Conservation (phyloP, 2,797 vertebrate genomes). For the Eidolon dupreanum region DNA sequence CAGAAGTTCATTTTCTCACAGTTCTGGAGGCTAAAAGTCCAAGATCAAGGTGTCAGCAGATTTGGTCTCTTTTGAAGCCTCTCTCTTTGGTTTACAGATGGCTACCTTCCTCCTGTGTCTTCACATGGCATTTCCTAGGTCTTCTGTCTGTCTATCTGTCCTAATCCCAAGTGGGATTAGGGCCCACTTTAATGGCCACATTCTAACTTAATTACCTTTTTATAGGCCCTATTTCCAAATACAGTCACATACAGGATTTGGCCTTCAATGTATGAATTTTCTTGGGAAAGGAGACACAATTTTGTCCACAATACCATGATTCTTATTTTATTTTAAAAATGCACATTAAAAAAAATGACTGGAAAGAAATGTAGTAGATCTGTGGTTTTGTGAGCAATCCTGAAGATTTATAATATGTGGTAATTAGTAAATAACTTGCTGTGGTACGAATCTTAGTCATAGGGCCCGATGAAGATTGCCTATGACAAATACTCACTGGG, state of each 20-base stretch:
- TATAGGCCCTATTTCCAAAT: neutral
- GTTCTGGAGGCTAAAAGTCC: neutral
- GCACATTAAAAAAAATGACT: neutral
- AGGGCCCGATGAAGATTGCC: neutral
- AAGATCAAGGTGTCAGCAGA: neutral
- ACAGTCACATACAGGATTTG: neutral
- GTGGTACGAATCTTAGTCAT: slow-evolving; percentile 17
- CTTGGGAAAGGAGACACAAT: neutral
- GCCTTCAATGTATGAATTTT: neutral
- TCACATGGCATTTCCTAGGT: neutral
- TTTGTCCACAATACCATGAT: neutral
- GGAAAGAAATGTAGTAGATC: neutral
- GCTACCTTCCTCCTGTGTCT: neutral
- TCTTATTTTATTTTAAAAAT: slow-evolving; percentile 16
- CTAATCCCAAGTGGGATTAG: neutral
- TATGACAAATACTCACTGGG: neutral
- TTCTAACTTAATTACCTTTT: neutral
- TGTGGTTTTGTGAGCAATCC: neutral
- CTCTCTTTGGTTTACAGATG: neutral
- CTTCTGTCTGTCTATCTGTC: neutral
- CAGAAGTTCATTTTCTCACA: neutral
- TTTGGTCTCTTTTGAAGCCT: neutral
- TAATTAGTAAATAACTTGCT: neutral
- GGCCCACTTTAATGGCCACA: neutral
- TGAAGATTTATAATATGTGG: neutral